These are phyloP conservation scores for Phoebastria nigripes DNA, from an alignment of 2,797 vertebrate genomes.

Conservation along the genomic window DNA sequence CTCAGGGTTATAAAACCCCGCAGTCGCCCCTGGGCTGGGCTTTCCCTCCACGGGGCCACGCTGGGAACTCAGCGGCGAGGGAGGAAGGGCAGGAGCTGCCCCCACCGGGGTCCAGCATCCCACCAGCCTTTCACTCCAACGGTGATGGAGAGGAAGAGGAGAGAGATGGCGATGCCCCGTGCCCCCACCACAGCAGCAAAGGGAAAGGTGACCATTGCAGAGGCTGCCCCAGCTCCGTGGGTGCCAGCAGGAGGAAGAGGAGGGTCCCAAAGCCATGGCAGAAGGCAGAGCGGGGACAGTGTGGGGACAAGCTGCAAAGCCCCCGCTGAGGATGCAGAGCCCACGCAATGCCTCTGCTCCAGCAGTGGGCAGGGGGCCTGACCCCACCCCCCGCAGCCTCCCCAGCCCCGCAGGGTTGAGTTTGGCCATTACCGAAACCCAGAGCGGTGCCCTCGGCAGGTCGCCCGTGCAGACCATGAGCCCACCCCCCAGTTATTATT, in stretches of 20 bases:
- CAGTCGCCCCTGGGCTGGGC: not conserved
- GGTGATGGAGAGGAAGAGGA: not conserved
- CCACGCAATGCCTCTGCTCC: rapidly evolving
- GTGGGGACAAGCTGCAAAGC: rapidly evolving
- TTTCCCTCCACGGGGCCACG: not conserved
- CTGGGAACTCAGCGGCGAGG: not conserved
- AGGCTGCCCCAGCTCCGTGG: not conserved
- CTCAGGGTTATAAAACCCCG: constrained; percentile 43
- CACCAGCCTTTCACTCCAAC: not conserved
- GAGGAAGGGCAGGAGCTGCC: not conserved
- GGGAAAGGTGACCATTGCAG: no score
- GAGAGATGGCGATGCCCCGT: not conserved
- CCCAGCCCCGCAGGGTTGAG: not conserved
- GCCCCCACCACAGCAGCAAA: not conserved
- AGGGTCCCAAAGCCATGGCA: not conserved
- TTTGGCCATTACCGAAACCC: not conserved
- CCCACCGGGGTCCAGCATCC: not conserved
- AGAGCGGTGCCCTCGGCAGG: rapidly evolving
- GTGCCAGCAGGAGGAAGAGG: not conserved
- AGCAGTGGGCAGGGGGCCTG: not conserved
- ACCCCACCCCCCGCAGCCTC: not conserved
- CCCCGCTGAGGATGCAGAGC: rapidly evolving
- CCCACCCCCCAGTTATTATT: not conserved
- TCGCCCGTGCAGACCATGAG: rapidly evolving
- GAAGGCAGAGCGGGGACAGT: not conserved